A percentile compares a stretch with the other conserved stretches of the same genome.
Conservation (phyloP, 2,113 vertebrate species). For the Passer domesticus region DNA sequence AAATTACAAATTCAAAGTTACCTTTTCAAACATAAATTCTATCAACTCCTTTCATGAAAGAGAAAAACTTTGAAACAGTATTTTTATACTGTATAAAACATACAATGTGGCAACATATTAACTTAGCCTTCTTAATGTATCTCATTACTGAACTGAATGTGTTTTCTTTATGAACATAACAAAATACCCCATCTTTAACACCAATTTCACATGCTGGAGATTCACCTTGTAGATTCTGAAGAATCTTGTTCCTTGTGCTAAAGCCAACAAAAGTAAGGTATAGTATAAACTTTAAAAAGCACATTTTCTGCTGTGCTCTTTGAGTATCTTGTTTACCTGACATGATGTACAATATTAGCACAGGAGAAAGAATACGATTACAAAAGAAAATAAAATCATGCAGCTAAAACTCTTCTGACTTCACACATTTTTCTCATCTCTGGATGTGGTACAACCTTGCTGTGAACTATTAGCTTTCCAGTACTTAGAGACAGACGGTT, state of each 20-base stretch:
- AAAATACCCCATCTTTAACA: neutral
- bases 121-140: neutral
- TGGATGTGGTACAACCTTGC: constrained; percentile 58
- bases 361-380: neutral
- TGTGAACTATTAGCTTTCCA: constrained; percentile 58
- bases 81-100: neutral
- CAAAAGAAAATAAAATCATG: constrained; percentile 22
- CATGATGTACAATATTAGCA: neutral
- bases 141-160: neutral
- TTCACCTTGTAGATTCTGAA: neutral
- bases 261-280: neutral
- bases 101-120: neutral
- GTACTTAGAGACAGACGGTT: constrained; percentile 51
- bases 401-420: constrained; percentile 21
- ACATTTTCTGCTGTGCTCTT: neutral
- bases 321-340: constrained; percentile 2
- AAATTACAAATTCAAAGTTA: constrained; percentile 46
- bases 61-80: neutral
- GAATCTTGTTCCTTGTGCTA: neutral
- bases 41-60: neutral
- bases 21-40: constrained; percentile 29
- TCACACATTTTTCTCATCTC: constrained; percentile 50
- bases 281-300: neutral
- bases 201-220: neutral
- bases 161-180: neutral